Percentiles rank a stretch among this genome's conserved stretches.
Evolutionary conservation across 2,888 invertebrate genomes (phyloP).

Genomic region (Xestia xanthographa): DNA sequence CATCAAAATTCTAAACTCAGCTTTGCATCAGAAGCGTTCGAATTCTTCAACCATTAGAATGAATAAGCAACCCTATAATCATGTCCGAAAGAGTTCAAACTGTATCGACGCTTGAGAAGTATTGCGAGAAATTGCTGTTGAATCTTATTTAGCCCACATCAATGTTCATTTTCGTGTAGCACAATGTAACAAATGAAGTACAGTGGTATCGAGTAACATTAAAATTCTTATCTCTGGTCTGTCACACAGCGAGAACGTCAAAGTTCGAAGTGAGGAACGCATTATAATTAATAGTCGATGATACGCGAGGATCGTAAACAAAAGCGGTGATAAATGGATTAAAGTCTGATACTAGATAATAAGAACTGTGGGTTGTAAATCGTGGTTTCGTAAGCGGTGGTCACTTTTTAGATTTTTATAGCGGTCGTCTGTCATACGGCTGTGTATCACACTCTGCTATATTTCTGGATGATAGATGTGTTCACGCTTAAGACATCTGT

Average conservation of each 20-base stretch:
- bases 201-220: constrained; percentile 87
- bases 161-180: constrained; percentile 73
- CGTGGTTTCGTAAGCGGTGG: constrained; percentile 87
- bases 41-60: constrained; percentile 67
- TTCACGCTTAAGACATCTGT: constrained; percentile 31
- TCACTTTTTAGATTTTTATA: constrained; percentile 78
- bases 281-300: constrained; percentile 90
- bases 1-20: constrained; percentile 88
- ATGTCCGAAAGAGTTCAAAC: constrained; percentile 72
- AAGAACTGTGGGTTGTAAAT: constrained; percentile 87
- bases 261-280: constrained; percentile 90
- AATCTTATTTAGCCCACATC: constrained; percentile 59
- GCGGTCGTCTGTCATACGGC: constrained; percentile 67
- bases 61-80: constrained; percentile 71
- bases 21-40: constrained; percentile 76
- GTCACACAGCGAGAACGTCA: constrained; percentile 90
- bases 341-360: constrained; percentile 88
- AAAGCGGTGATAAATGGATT: constrained; percentile 91
- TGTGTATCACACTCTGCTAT: constrained; percentile 49
- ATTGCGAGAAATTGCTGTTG: constrained; percentile 47
- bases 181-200: constrained; percentile 72
- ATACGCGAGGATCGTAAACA: constrained; percentile 90
- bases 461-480: constrained; percentile 26
- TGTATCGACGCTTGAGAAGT: constrained; percentile 59
- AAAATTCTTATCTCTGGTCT: constrained; percentile 90